phyloP scores from a whole-genome alignment of 1,140 invertebrate genomes.

The Planococcus citri region DNA sequence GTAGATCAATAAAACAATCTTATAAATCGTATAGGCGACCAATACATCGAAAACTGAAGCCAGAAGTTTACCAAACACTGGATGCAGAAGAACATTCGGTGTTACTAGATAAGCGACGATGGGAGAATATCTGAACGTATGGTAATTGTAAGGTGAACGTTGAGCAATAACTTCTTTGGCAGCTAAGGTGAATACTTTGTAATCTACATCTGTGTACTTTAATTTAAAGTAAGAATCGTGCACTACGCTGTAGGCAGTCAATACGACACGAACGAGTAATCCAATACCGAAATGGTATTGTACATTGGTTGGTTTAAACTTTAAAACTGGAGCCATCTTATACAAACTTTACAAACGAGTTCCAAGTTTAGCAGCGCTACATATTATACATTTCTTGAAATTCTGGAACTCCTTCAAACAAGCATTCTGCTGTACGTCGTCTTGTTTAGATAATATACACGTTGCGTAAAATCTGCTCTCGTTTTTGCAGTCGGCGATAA shows the following conservation, averaged over 20 bases:
- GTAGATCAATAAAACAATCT: slow-evolving; percentile 33
- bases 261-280: slow-evolving; percentile 48
- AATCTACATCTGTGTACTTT: slow-evolving; percentile 94
- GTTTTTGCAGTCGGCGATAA: slow-evolving; percentile 55
- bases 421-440: slow-evolving; percentile 55
- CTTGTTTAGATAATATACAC: slow-evolving; percentile 54
- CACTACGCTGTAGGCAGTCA: slow-evolving; percentile 67
- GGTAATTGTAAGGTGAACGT: slow-evolving; percentile 73
- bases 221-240: slow-evolving; percentile 69
- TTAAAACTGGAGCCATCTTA: background rate
- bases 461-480: slow-evolving; percentile 54
- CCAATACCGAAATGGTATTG: slow-evolving; percentile 33
- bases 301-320: background rate
- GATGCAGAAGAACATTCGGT: slow-evolving; percentile 65
- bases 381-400: slow-evolving; percentile 54
- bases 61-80: slow-evolving; percentile 76
- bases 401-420: slow-evolving; percentile 60
- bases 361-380: slow-evolving; percentile 49
- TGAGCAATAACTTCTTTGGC: slow-evolving; percentile 60
- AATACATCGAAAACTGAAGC: slow-evolving; percentile 77
- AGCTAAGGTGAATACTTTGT: slow-evolving; percentile 91
- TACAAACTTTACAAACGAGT: slow-evolving; percentile 42
- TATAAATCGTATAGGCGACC: slow-evolving; percentile 40
- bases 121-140: slow-evolving; percentile 92
- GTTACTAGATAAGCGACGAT: slow-evolving; percentile 69